These are phyloP conservation scores for Drosophila bifasciata DNA, from an alignment of 1,140 invertebrate genomes.

Conservation along the genomic window DNA sequence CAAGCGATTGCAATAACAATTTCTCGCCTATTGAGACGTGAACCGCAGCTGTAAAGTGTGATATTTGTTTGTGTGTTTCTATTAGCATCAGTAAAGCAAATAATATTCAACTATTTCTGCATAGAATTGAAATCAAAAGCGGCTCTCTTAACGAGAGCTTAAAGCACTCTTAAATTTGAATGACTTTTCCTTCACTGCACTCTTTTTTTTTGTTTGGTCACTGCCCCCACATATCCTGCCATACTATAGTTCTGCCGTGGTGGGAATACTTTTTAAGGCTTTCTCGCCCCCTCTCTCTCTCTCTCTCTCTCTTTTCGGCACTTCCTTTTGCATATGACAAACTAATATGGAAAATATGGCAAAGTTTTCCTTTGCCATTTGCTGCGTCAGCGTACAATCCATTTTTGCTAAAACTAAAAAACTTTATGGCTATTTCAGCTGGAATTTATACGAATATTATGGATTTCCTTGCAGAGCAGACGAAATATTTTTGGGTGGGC, in stretches of 20 bases:
- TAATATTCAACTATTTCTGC: too few species aligned
- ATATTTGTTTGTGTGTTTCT: too few species aligned
- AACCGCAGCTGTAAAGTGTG: too few species aligned
- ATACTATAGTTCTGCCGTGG: slow-evolving; percentile 32
- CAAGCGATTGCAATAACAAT: too few species aligned
- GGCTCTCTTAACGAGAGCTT: too few species aligned
- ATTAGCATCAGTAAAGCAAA: too few species aligned
- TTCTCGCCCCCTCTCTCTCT: too few species aligned
- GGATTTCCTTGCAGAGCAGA: slow-evolving; percentile 9
- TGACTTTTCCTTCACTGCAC: too few species aligned
- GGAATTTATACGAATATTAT: slow-evolving; percentile 42
- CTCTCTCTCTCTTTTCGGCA: too few species aligned
- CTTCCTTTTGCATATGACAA: slow-evolving; percentile 44
- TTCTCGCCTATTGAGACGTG: too few species aligned
- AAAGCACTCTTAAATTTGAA: too few species aligned
- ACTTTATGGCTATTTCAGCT: slow-evolving; percentile 37
- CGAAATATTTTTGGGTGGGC: slow-evolving; percentile 18
- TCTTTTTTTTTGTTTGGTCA: slow-evolving; percentile 5
- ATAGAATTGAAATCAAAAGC: too few species aligned
- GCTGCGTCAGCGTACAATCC: slow-evolving; percentile 37
- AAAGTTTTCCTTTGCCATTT: slow-evolving; percentile 26
- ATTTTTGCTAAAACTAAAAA: slow-evolving; percentile 11
- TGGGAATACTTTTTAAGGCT: slow-evolving; percentile 19
- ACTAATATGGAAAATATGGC: slow-evolving; percentile 22
- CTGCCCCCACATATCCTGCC: slow-evolving; percentile 6